These are phyloP conservation scores for Diorhabda sublineata DNA, from an alignment of 1,140 invertebrate species.

Conservation along the genomic window DNA sequence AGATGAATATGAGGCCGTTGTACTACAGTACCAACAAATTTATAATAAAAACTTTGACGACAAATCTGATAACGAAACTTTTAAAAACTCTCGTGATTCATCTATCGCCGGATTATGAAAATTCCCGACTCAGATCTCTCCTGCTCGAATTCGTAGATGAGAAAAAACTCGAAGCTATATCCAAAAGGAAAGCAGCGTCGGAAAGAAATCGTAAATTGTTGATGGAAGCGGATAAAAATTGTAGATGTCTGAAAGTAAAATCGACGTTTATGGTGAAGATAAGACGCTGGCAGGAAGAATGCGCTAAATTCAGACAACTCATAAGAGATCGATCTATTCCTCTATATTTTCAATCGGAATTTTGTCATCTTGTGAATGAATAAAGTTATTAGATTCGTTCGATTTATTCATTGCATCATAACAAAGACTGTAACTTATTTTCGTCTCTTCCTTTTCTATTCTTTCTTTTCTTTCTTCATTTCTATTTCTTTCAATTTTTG, in stretches of 20 bases:
- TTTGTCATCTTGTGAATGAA: slow-evolving; percentile 17
- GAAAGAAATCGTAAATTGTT: not conserved
- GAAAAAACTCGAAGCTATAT: not conserved
- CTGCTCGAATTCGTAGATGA: slow-evolving; percentile 6
- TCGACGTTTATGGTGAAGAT: slow-evolving; percentile 22
- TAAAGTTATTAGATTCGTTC: not conserved
- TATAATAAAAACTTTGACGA: slow-evolving; percentile 5
- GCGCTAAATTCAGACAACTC: slow-evolving; percentile 15
- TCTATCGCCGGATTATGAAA: not conserved
- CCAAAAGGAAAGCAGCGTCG: slow-evolving; percentile 1
- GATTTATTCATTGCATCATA: too few species aligned
- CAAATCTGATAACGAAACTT: not conserved
- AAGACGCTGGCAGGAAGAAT: slow-evolving; percentile 14
- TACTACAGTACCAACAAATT: not conserved
- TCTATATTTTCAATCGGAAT: slow-evolving; percentile 26
- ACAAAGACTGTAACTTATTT: too few species aligned
- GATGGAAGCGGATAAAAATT: slow-evolving; percentile 11
- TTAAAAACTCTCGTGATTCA: too few species aligned
- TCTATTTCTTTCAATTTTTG: too few species aligned
- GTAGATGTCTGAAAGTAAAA: slow-evolving; percentile 15
- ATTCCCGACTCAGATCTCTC: not conserved
- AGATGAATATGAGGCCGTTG: not conserved
- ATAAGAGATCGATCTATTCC: slow-evolving; percentile 16
- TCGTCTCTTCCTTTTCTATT: too few species aligned
- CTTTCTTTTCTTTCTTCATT: too few species aligned